Evolutionary conservation across 2,113 vertebrate species (phyloP), one percentile per base, ranked within the genome.

Genomic region (Balaeniceps rex): DNA sequence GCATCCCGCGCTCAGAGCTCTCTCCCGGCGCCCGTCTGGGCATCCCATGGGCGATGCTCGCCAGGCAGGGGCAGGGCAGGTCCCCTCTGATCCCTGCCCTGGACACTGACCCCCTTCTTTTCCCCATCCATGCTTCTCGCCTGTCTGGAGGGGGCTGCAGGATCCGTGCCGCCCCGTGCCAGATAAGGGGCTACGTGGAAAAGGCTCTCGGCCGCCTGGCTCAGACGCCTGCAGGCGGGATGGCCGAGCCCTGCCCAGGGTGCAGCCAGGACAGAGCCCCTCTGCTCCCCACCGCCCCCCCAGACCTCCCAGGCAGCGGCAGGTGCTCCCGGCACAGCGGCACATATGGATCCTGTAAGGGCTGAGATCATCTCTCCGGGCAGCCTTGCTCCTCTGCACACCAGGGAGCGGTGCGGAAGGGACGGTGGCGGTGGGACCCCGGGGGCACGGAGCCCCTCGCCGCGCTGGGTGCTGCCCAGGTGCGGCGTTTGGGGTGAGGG

Each of bases 31-130:
- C 11, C 12, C 6, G 0, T 17, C 63, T 11, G 54, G 34, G 60
- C 36, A 34, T 38, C 68, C 72, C 29, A 2, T 0, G 4, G 40
- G 42, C 2, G 1, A 36, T 14, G 16, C 11, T 58, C 4, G 0
- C 28, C 38, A 5, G 18, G 34, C 34, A 38, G 55, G 31, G 12
- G 22, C 26, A 36, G 46, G 23, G 14, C 38, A 55, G 26, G 15
- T 76, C 54, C 22, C 63, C 18, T 23, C 34, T 2, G 2, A 11
- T 26, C 40, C 60, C 47, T 4, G 18, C 5, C 14, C 49, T 21
- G 34, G n/a, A 13, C 25, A 24, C 1, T 2, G 23, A 36, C 47
- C 34, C 44, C 22, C 31, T 82, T 23, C 52, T 36, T 46, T 69
- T 22, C 87, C 42, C 42, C 8, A 8, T 15, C 68, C 21, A 2